phyloP scores from a whole-genome alignment of 2,888 invertebrate genomes.

The Eupithecia tripunctaria region DNA sequence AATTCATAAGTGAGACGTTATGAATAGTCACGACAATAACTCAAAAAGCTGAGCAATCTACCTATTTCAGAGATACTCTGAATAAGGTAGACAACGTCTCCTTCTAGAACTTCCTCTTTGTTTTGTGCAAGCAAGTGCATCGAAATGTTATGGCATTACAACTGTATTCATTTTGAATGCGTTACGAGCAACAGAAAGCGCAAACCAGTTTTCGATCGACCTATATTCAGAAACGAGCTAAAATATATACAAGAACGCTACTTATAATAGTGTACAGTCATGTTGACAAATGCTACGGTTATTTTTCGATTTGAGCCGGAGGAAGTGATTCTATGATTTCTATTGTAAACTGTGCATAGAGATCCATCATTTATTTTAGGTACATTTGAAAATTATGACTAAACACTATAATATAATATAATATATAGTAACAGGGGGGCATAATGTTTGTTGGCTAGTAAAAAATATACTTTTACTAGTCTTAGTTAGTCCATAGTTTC shows the following conservation, averaged over 20 bases:
- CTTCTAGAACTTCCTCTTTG: too few relatives aligned
- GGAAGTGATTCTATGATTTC: constrained; percentile 15
- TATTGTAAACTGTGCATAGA: not conserved
- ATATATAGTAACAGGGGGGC: too few relatives aligned
- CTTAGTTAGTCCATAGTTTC: too few relatives aligned
- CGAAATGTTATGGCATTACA: constrained; percentile 17
- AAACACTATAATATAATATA: not conserved
- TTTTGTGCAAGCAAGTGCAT: not conserved
- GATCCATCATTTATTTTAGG: too few relatives aligned
- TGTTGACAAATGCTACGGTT: constrained; percentile 23
- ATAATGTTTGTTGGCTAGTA: not conserved
- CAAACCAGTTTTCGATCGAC: constrained; percentile 53
- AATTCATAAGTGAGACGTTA: too few relatives aligned
- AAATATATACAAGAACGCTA: constrained; percentile 31
- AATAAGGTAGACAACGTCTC: too few relatives aligned
- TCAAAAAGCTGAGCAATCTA: too few relatives aligned
- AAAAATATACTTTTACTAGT: too few relatives aligned
- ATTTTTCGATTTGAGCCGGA: constrained; percentile 22
- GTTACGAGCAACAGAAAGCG: constrained; percentile 45
- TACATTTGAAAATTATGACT: not conserved
- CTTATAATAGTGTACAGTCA: constrained; percentile 32
- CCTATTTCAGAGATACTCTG: too few relatives aligned
- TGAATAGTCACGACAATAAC: too few relatives aligned
- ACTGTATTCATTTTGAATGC: constrained; percentile 20
- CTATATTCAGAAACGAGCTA: constrained; percentile 48